A percentile compares a stretch with the other conserved stretches of the same genome.
Conservation (phyloP, 2,113 vertebrate species). For the Petrocephalus zakoni region DNA sequence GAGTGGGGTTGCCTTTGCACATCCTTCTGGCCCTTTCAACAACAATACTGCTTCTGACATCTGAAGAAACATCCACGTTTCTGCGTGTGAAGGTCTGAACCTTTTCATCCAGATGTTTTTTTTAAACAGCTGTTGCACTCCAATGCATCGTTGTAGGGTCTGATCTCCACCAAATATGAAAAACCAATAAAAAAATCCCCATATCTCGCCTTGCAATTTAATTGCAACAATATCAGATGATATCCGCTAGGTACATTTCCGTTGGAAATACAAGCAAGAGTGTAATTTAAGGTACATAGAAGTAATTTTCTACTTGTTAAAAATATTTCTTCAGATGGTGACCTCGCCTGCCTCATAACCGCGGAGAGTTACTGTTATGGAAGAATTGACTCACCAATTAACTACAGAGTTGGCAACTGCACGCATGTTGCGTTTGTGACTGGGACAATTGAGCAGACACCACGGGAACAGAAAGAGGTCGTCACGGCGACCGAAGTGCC, state of each 20-base stretch:
- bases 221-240: constrained; percentile 73
- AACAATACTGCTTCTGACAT: neutral
- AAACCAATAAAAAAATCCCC: constrained; percentile 47
- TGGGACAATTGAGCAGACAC: neutral
- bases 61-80: neutral
- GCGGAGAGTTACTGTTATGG: neutral
- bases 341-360: neutral
- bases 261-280: constrained; percentile 72
- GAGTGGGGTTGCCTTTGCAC: neutral
- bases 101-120: neutral
- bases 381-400: neutral
- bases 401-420: neutral
- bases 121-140: neutral
- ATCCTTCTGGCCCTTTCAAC: neutral
- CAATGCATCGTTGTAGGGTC: neutral
- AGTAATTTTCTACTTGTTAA: constrained; percentile 56
- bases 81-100: neutral
- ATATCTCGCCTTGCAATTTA: constrained; percentile 78
- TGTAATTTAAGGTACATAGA: constrained; percentile 62
- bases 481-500: neutral
- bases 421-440: neutral
- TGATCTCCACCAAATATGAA: constrained; percentile 17
- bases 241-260: constrained; percentile 72
- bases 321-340: neutral
- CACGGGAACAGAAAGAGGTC: constrained; percentile 1